Evolutionary conservation across 2,888 invertebrate species (phyloP).

Genomic region (Cryptus armator): DNA sequence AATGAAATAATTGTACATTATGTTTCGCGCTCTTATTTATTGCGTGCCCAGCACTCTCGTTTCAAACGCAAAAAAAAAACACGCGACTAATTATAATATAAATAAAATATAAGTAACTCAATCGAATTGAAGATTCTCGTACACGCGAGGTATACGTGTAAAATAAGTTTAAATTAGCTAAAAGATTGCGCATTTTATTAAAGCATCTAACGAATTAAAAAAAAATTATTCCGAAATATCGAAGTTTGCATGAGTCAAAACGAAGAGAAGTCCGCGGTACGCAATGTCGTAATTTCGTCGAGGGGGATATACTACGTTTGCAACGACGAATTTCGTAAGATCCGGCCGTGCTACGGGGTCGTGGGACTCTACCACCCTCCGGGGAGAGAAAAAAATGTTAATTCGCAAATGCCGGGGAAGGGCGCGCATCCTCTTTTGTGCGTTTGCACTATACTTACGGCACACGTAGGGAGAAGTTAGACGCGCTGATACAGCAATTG

Average conservation of each 20-base stretch:
- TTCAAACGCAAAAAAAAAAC: neutral
- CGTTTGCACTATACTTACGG: slow-evolving; percentile 24
- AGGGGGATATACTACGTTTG: neutral
- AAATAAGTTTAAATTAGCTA: neutral
- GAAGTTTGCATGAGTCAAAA: neutral
- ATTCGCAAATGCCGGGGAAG: slow-evolving; percentile 39
- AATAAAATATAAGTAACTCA: neutral
- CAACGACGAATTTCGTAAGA: slow-evolving; percentile 37
- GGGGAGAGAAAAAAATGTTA: slow-evolving; percentile 45
- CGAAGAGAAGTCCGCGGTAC: neutral
- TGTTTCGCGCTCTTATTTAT: slow-evolving; percentile 8
- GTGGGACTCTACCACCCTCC: slow-evolving; percentile 47
- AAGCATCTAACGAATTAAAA: neutral
- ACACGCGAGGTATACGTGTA: neutral
- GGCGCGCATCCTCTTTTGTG: slow-evolving; percentile 16
- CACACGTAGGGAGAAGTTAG: slow-evolving; percentile 3
- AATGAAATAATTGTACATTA: slow-evolving; percentile 14
- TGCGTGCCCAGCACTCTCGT: slow-evolving; percentile 24
- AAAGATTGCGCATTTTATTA: neutral
- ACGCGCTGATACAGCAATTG: slow-evolving; percentile 9
- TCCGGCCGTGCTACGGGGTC: slow-evolving; percentile 33
- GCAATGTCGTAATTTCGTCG: neutral
- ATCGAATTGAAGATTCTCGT: neutral
- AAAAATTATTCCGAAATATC: neutral
- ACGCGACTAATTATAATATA: slow-evolving; percentile 19